Evolutionary conservation across 2,797 vertebrate species (phyloP), one percentile per base, ranked within the genome.

Genomic region (Tinamus major): DNA sequence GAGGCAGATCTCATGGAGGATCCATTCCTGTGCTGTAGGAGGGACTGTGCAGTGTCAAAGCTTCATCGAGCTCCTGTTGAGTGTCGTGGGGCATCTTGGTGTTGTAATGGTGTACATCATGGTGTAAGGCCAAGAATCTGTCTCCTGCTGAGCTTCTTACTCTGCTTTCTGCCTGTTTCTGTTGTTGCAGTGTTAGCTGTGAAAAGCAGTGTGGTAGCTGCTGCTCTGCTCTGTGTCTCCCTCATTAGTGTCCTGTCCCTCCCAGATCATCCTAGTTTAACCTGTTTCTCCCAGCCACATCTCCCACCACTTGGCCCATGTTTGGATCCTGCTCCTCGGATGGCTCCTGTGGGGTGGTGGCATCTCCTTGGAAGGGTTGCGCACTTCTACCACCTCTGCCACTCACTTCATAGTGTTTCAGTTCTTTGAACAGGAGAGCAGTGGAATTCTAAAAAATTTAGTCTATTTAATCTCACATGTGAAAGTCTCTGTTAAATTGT

Each of bases 231-330:
- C 5, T 35, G 8, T 17, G 8, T 17, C 58, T 27, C 9, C 24
- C n/a, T 48, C 23, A 2, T 7, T 27, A 10, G 58, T 13, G 10
- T 44, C 8, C 6, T 6, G 1, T 62, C 29, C 63, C n/a, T 69
- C 59, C 44, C 2, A 11, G 26, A 29, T 2, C 64, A 37, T 61
- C 21, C 31, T 1, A 4, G 4, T 16, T 41, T 55, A 0, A 1
- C 37, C 41, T 1, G 0, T 24, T 41, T 17, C 46, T 26, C 49
- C 62, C 37, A 31, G 31, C 13, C 26, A 3, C 0, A 0, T 37
- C 58, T 62, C 41, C 29, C 7, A 13, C 10, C 1, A 0, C 64
- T 31, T n/a, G 0, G 4, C 23, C 87, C 4, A 12, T 56, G 18
- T 42, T 56, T 65, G 53, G 56, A 42, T 42, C 41, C 27, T 63